Base-by-base conservation (phyloP, 2,113 vertebrate species). In the Cyprinodon brontotheroides region DNA sequence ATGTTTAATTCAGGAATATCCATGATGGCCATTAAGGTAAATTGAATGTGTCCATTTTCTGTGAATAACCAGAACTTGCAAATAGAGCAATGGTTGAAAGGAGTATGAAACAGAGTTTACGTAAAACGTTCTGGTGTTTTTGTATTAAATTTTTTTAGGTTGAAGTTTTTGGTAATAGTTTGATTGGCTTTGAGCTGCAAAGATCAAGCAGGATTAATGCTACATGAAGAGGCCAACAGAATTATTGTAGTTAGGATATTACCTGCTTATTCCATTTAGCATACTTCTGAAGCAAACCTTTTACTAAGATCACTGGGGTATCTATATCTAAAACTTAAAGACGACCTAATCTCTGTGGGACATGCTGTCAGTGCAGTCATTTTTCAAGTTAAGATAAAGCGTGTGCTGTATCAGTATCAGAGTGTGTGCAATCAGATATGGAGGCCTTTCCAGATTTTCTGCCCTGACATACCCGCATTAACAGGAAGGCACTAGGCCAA, bases 381-480 rank as follows among this genome's bases (percentile, higher is more conserved):
- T 53, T 50, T 78, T 78, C 40, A 41, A 84, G 81, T 86, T 76
- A 82, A 69, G 66, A 68, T 71, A 66, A 36, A 70, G 62, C 61
- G 14, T 66, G 2, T 37, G 47, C 3, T 64, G 50, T 61, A 37
- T 53, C 15, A 65, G 2, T 65, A 66, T 73, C 29, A 29, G 64
- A 69, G 48, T 70, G 37, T 70, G 65, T 72, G 38, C 12, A 29
- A 76, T 73, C 22, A 65, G 5, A 83, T 60, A 57, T 68, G 17
- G 38, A 22, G 17, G 61, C n/a, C 71, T 65, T 67, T 61, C 64
- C 75, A 81, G 70, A 79, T 72, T 63, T 81, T 78, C 71, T 11
- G 15, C 79, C 75, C 79, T 74, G 77, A 29, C 75, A 67, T 79
- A 87, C 77, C 70, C 65, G 78, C 86, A 79, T 85, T 86, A 89